phyloP scores from a whole-genome alignment of 1,140 invertebrate species.

The Drosophila nikananu region DNA sequence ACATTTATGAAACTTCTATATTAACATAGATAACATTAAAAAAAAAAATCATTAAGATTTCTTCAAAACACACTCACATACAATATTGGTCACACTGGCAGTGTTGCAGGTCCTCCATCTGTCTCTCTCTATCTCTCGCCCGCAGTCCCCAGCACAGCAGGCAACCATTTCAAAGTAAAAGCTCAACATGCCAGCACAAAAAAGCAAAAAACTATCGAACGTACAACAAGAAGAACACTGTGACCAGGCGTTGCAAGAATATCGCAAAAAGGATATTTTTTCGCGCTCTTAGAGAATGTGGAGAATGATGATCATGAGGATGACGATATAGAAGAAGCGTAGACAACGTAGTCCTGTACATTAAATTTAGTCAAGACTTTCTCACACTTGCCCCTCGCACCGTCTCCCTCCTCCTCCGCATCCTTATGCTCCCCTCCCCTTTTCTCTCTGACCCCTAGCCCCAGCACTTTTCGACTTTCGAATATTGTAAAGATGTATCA shows the following conservation, averaged over 20 bases:
- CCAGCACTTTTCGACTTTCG: constrained; percentile 37
- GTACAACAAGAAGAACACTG: constrained; percentile 56
- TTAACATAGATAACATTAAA: not conserved
- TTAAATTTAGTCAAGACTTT: constrained; percentile 63
- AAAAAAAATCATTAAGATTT: not conserved
- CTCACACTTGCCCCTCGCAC: constrained; percentile 43
- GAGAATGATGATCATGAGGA: constrained; percentile 25
- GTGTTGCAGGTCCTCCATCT: constrained; percentile 10
- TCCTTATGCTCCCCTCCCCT: not conserved
- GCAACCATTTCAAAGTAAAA: constrained; percentile 82
- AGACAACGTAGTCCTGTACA: constrained; percentile 68
- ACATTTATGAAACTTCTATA: not conserved
- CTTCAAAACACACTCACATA: not conserved
- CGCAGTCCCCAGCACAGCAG: constrained; percentile 54
- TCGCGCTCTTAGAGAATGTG: constrained; percentile 10
- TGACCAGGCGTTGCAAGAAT: constrained; percentile 9
- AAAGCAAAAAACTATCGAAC: constrained; percentile 65
- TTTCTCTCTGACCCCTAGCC: not conserved
- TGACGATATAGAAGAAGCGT: constrained; percentile 39
- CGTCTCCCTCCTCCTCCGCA: not conserved
- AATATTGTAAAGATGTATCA: constrained; percentile 51
- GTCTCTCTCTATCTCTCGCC: constrained; percentile 25
- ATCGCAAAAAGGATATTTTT: constrained; percentile 11
- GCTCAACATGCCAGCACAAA: constrained; percentile 78
- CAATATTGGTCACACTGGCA: constrained; percentile 22